Evolutionary conservation across 2,113 vertebrate genomes (phyloP).

Genomic region (Theristicus caerulescens): DNA sequence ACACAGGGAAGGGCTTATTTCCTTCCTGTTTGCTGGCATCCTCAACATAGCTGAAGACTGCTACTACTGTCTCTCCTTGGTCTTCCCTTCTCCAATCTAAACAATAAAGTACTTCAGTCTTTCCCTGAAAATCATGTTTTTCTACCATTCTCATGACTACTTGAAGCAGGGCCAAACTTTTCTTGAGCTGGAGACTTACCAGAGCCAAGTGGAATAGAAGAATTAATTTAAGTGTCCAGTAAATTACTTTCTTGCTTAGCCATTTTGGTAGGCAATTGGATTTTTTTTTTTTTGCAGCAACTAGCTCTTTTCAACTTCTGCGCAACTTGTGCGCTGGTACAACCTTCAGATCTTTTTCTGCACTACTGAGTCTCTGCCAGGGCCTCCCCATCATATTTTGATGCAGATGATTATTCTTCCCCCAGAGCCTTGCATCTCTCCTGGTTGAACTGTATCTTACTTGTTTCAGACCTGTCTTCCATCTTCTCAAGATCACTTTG

Average conservation of each 20-base stretch:
- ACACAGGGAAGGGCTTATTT: neutral
- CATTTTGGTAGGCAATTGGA: neutral
- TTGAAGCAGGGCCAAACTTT: neutral
- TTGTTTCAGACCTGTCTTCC: neutral
- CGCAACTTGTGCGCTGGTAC: fast-evolving
- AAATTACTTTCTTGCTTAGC: neutral
- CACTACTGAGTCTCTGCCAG: neutral
- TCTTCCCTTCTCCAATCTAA: neutral
- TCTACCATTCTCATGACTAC: neutral
- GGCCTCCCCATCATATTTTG: neutral
- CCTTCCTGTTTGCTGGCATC: neutral
- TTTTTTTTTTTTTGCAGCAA: neutral
- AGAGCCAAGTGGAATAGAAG: neutral
- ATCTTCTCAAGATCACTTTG: neutral
- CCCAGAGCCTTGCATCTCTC: neutral
- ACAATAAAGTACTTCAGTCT: neutral
- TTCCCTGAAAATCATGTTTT: neutral
- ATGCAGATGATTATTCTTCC: neutral
- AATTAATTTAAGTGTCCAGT: neutral
- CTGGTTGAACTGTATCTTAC: neutral
- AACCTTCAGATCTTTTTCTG: neutral
- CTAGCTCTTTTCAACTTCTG: neutral
- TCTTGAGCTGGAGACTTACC: neutral
- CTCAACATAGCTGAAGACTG: neutral
- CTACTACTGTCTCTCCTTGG: neutral